Evolutionary conservation across 2,113 vertebrate genomes (phyloP).

Genomic region (Ammodytes dubius): DNA sequence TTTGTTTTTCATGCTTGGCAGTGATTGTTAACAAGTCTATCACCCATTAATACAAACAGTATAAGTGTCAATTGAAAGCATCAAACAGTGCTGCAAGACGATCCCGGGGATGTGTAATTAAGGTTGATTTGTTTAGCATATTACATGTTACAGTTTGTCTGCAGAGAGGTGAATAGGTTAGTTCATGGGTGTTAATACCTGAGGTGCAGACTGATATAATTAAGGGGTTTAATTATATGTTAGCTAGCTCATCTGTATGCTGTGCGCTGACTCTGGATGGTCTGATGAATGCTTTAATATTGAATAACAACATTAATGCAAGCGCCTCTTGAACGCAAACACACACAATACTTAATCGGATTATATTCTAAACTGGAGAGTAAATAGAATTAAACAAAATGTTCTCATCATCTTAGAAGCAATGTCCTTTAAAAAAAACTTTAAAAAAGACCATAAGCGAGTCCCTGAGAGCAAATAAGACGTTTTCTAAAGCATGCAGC

Average conservation of each 20-base stretch:
- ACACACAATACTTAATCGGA: slow-evolving; percentile 69
- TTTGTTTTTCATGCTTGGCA: slow-evolving; percentile 7
- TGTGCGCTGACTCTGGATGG: slow-evolving; percentile 40
- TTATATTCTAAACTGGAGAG: slow-evolving; percentile 51
- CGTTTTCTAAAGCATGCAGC: slow-evolving; percentile 12
- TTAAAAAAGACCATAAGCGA: slow-evolving; percentile 33
- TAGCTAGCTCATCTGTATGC: slow-evolving; percentile 66
- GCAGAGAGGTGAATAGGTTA: slow-evolving; percentile 58
- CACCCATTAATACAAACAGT: neutral
- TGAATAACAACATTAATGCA: slow-evolving; percentile 63
- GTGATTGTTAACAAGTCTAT: slow-evolving; percentile 8
- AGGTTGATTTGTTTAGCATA: slow-evolving; percentile 47
- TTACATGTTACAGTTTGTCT: slow-evolving; percentile 46
- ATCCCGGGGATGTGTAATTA: slow-evolving; percentile 47
- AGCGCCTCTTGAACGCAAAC: slow-evolving; percentile 67
- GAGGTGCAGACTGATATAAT: slow-evolving; percentile 71
- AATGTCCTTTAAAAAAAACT: slow-evolving; percentile 26
- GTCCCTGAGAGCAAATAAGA: slow-evolving; percentile 16
- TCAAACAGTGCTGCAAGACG: slow-evolving; percentile 45
- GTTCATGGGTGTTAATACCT: slow-evolving; percentile 63
- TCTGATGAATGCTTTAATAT: slow-evolving; percentile 68
- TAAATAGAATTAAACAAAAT: slow-evolving; percentile 63
- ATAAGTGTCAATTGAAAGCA: slow-evolving; percentile 10
- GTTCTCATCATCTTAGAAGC: slow-evolving; percentile 43
- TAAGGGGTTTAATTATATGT: slow-evolving; percentile 68